Evolutionary conservation across 2,797 vertebrate genomes (phyloP).

Genomic region (Pyrocephalus nanus): DNA sequence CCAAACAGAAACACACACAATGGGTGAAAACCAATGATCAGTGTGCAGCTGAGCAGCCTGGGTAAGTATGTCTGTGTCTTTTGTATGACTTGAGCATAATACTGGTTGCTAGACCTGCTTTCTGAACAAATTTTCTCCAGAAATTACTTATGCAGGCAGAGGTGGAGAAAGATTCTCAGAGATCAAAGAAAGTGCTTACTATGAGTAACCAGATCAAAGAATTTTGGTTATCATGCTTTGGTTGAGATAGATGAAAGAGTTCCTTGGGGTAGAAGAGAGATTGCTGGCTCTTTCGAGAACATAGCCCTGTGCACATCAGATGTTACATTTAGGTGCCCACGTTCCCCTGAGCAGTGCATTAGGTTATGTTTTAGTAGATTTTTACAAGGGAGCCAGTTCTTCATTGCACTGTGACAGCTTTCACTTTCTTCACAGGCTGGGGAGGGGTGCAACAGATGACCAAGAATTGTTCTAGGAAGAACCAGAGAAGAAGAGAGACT

Average conservation of each 20-base stretch:
- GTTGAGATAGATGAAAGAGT: neutral
- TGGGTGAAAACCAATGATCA: neutral
- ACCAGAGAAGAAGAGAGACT: neutral
- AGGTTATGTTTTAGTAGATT: neutral
- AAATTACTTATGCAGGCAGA: neutral
- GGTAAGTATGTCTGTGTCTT: neutral
- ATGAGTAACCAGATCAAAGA: neutral
- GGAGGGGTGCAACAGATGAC: neutral
- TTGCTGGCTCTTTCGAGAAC: neutral
- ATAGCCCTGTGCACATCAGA: neutral
- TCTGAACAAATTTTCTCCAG: neutral
- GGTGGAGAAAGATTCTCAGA: neutral
- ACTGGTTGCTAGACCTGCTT: neutral
- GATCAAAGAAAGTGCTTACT: neutral
- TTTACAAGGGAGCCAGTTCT: neutral
- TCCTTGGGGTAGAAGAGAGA: neutral
- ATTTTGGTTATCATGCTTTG: neutral
- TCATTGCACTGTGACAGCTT: neutral
- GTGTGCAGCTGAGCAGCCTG: neutral
- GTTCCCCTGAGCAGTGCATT: neutral
- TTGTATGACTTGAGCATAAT: neutral
- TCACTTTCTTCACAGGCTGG: neutral
- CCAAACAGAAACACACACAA: neutral
- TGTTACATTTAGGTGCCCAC: neutral
- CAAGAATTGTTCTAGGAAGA: neutral